Evolutionary conservation across 2,888 invertebrate species (phyloP).

Genomic region (Geophilus truncorum): DNA sequence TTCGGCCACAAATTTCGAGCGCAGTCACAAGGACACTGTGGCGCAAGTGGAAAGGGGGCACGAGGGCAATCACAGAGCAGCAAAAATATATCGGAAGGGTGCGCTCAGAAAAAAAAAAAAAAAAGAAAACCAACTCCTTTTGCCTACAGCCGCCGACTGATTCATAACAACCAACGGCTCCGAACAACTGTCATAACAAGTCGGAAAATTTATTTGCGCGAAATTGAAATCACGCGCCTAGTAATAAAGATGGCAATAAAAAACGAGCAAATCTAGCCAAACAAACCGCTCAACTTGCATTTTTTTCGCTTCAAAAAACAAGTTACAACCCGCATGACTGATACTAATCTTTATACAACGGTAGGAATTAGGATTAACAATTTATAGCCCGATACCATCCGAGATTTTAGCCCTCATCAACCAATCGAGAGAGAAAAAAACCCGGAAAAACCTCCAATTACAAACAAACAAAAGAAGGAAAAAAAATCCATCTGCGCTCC

Average conservation of each 20-base stretch:
- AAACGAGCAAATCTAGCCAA: background rate
- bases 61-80: background rate
- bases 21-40: background rate
- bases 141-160: background rate
- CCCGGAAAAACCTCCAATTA: background rate
- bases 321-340: background rate
- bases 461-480: background rate
- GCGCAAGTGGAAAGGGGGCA: background rate
- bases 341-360: background rate
- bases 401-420: background rate
- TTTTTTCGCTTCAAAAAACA: background rate
- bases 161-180: conserved; percentile 11
- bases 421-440: background rate
- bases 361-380: background rate
- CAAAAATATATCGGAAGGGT: background rate
- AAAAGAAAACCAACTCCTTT: background rate
- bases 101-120: background rate
- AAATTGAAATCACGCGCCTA: conserved; percentile 33
- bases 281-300: background rate
- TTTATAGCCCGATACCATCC: background rate
- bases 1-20: background rate
- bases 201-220: conserved; percentile 28
- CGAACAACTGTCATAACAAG: conserved; percentile 30
- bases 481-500: background rate
- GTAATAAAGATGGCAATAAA: conserved; percentile 28